Percentiles rank a stretch among this genome's conserved stretches.
Evolutionary conservation across 2,113 vertebrate species (phyloP).

Genomic region (Thamnaconus septentrionalis): DNA sequence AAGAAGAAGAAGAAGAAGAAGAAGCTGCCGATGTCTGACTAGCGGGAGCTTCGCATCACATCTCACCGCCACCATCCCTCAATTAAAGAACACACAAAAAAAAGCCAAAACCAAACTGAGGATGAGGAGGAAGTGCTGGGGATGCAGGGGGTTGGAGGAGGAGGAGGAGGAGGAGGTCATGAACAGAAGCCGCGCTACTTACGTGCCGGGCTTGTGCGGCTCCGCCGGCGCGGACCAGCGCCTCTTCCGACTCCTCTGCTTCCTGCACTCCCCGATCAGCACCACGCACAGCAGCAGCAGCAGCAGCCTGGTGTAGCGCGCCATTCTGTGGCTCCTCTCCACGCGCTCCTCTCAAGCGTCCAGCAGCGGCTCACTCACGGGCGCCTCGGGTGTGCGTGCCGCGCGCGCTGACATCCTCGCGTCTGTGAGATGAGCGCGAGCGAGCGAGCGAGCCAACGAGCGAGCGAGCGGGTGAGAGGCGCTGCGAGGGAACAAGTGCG

Average conservation of each 20-base stretch:
- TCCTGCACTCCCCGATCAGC: constrained; percentile 80
- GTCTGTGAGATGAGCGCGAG: too few relatives aligned
- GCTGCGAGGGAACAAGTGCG: too few relatives aligned
- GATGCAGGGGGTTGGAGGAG: too few relatives aligned
- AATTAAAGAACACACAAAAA: too few relatives aligned
- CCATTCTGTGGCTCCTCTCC: constrained; percentile 72
- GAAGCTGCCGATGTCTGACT: too few relatives aligned
- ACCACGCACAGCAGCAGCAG: constrained; percentile 78
- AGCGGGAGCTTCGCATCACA: too few relatives aligned
- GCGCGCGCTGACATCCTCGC: constrained; percentile 1
- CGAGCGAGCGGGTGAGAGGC: too few relatives aligned
- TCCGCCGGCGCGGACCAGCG: constrained; percentile 80
- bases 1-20: too few relatives aligned
- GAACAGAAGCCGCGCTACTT: constrained; percentile 40
- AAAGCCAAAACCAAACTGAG: too few relatives aligned
- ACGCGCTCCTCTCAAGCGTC: constrained; percentile 11
- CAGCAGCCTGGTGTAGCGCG: constrained; percentile 73
- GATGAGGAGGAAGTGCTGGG: too few relatives aligned
- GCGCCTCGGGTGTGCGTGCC: constrained; percentile 4
- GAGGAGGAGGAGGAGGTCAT: background rate
- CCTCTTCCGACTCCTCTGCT: constrained; percentile 78
- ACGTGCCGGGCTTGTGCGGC: constrained; percentile 78
- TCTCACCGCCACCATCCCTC: too few relatives aligned
- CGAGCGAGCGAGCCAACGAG: too few relatives aligned
- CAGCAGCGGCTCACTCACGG: constrained; percentile 19